Percentiles rank a stretch among this genome's conserved stretches.
Conservation (phyloP, 2,113 vertebrate species). For the Solenodon paradoxus region DNA sequence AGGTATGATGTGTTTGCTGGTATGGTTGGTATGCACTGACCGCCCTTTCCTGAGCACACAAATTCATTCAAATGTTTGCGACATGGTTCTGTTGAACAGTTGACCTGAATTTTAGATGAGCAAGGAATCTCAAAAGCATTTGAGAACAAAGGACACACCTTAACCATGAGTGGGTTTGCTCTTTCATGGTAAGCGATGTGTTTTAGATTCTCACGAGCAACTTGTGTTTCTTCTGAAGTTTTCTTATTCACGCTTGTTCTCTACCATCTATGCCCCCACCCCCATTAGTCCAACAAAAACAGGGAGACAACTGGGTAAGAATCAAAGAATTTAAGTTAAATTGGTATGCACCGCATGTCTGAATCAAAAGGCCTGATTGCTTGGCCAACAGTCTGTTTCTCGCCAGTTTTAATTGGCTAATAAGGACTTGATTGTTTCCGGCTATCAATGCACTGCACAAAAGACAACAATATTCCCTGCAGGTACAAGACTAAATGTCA, state of each 20-base stretch:
- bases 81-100: neutral
- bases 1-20: neutral
- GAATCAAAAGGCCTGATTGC: neutral
- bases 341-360: neutral
- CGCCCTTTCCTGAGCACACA: neutral
- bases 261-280: neutral
- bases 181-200: neutral
- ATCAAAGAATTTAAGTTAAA: neutral
- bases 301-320: neutral
- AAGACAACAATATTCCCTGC: neutral
- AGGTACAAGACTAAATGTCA: neutral
- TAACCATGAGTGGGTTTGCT: neutral
- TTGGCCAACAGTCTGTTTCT: neutral
- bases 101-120: neutral
- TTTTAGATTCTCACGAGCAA: neutral
- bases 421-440: neutral
- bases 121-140: neutral
- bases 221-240: neutral
- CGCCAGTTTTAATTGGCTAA: constrained; percentile 29
- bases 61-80: constrained; percentile 1
- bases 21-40: neutral
- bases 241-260: neutral
- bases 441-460: neutral
- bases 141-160: neutral
- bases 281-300: neutral